Evolutionary conservation across 1,140 invertebrate species (phyloP).

Genomic region (Ylistrum balloti): DNA sequence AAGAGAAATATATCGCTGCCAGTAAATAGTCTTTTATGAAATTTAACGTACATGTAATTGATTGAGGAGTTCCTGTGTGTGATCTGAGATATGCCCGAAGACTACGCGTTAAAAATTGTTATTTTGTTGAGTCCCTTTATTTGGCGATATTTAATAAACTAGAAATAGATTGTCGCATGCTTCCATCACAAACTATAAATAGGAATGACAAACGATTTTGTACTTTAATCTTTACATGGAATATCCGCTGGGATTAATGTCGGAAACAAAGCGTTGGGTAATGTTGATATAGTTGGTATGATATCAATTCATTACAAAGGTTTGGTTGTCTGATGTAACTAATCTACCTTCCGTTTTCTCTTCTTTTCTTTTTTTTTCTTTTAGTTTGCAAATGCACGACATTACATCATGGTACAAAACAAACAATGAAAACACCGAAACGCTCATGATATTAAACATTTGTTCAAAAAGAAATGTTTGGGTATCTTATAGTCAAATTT

Average conservation of each 20-base stretch:
- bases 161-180: neutral
- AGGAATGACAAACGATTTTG: neutral
- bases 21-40: neutral
- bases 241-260: neutral
- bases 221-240: neutral
- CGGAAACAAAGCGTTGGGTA: neutral
- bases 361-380: neutral
- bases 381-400: no score
- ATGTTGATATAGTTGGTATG: neutral
- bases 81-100: neutral
- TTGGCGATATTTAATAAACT: neutral
- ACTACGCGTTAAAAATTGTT: neutral
- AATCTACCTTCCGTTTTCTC: no score
- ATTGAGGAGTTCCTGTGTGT: neutral
- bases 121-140: neutral
- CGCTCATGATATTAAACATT: no score
- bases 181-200: neutral
- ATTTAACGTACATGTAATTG: neutral
- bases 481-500: no score
- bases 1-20: neutral
- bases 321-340: neutral
- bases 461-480: no score
- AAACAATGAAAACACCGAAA: no score
- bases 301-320: neutral
- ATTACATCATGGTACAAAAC: no score